Conservation (phyloP, 2,113 vertebrate genomes). For the Corythornis cristatus region DNA sequence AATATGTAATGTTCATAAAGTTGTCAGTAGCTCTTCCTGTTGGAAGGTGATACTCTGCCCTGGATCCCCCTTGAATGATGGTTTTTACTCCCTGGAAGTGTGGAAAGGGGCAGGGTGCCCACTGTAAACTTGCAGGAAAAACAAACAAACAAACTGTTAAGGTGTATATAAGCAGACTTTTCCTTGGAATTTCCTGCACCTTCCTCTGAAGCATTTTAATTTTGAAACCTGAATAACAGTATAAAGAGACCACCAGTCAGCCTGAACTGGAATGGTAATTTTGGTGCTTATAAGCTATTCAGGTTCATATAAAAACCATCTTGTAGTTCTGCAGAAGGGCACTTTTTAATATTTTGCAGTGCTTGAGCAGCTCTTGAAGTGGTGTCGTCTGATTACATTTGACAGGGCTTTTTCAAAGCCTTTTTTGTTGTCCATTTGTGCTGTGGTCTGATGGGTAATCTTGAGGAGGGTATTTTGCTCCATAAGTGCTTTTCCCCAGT, state of each 20-base stretch:
- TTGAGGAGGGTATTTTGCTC: neutral
- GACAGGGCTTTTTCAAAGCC: neutral
- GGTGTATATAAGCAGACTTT: neutral
- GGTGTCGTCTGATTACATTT: neutral
- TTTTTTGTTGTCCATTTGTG: neutral
- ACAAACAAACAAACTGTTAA: neutral
- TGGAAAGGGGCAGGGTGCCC: neutral
- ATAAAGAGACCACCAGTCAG: neutral
- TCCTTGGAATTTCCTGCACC: neutral
- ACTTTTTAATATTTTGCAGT: neutral
- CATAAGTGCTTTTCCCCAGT: neutral
- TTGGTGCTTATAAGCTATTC: neutral
- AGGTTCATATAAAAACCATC: neutral
- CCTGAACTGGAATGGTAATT: neutral
- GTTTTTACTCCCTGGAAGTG: neutral
- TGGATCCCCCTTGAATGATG: neutral
- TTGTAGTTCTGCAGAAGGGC: neutral
- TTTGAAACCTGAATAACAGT: neutral
- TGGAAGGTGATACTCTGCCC: neutral
- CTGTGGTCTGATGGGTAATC: neutral
- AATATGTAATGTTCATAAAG: neutral
- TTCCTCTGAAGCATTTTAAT: neutral
- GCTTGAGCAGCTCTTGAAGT: fast-evolving
- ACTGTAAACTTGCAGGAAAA: neutral
- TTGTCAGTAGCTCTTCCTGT: neutral